These are phyloP conservation scores for Campylomormyrus numenius DNA, from an alignment of 2,113 vertebrate species.

Conservation along the genomic window DNA sequence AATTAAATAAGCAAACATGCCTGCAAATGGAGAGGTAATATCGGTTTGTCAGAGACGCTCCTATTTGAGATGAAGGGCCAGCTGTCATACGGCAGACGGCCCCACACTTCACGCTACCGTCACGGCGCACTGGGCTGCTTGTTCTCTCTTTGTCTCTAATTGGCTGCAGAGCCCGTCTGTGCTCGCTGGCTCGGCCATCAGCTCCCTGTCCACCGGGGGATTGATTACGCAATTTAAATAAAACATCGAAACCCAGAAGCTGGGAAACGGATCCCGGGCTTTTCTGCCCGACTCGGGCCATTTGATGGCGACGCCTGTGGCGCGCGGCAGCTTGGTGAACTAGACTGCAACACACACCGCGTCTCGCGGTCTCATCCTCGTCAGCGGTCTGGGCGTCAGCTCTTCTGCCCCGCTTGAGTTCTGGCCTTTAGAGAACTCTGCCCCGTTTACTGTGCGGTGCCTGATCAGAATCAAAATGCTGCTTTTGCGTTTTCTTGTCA, in stretches of 20 bases:
- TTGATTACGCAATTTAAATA: constrained; percentile 64
- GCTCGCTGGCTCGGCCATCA: constrained; percentile 34
- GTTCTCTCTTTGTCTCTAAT: constrained; percentile 30
- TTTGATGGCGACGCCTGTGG: neutral
- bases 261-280: constrained; percentile 28
- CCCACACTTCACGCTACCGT: constrained; percentile 38
- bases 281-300: neutral
- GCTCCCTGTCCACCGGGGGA: constrained; percentile 48
- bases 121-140: constrained; percentile 29
- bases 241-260: constrained; percentile 60
- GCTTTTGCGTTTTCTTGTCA: neutral
- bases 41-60: neutral
- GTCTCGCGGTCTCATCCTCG: neutral
- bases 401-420: neutral
- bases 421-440: neutral
- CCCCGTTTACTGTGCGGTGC: neutral
- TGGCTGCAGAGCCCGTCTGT: constrained; percentile 22
- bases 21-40: neutral
- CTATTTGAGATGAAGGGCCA: constrained; percentile 15
- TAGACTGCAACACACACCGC: neutral
- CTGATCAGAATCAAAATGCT: neutral
- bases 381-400: neutral
- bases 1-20: neutral
- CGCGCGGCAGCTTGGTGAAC: neutral
- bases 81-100: constrained; percentile 29